Evolutionary conservation across 2,113 vertebrate genomes (phyloP), one percentile per base, ranked within the genome.

Genomic region (Cynoglossus semilaevis): DNA sequence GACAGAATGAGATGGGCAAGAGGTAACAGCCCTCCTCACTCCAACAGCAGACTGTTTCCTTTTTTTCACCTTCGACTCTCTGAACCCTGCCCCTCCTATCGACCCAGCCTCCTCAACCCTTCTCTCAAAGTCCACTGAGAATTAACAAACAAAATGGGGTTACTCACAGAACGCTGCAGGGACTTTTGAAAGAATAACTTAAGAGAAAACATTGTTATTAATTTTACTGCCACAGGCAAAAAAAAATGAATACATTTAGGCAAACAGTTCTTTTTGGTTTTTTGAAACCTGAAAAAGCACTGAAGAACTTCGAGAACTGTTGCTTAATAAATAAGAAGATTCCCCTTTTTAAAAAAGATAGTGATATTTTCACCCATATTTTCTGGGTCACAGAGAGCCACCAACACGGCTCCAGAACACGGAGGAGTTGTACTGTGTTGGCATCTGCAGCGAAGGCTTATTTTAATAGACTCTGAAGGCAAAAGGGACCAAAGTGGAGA

Each of bases 1-100:
- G 97, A 98, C 97, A 99, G 95, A 99, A 98, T 48, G 97, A 99
- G 89, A 99, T 99, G 96, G 97, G 97, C 85, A 98, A 91, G 93
- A 99, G 97, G 96, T 99, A 99, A 99, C 96, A 95, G 92, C 91
- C 91, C 93, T 85, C 89, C 63, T 86, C 45, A 11, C 51, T 53
- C 49, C 17, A 70, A 57, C 46, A 67, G 49, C 60, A 41, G 62
- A 70, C 78, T 75, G 49, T 51, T 63, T 66, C 55, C 52, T 71
- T 46, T 54, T 68, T 53, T 40, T 13, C 38, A 11, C 69, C 70
- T 58, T 82, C 62, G 67, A 66, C 67, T 83, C 71, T 80, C 57
- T 38, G 48, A 40, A 63, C 70, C 67, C 65, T 58, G 61, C 65
- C 71, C 67, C 58, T 62, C 49, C 70, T 69, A 47, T 70, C 61